Conservation (phyloP, 2,113 vertebrate genomes). For the Microtus ochrogaster region DNA sequence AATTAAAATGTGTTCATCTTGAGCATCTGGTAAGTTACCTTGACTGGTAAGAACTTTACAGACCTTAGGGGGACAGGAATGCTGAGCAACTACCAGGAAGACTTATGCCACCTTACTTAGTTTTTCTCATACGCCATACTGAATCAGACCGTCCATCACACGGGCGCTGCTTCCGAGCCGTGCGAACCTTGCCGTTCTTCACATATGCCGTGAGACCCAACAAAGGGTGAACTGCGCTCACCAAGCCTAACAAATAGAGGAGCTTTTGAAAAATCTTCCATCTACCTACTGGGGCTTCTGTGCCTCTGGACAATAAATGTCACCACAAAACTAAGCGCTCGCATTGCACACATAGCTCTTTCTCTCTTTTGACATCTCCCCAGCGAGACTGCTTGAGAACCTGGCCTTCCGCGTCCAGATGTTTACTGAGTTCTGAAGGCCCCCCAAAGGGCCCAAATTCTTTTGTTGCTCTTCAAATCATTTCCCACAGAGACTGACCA, state of each 20-base stretch:
- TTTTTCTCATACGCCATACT: not conserved
- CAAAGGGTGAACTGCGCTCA: conserved; percentile 14
- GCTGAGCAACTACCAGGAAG: not conserved
- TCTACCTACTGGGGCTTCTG: conserved; percentile 59
- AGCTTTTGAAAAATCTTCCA: conserved; percentile 71
- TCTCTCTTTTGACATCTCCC: conserved; percentile 75
- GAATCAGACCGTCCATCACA: not conserved
- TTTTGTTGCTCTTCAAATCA: conserved; percentile 81
- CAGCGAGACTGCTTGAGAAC: conserved; percentile 80
- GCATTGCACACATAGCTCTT: conserved; percentile 49
- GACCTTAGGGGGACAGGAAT: not conserved
- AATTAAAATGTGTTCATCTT: conserved; percentile 41
- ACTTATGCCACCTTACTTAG: not conserved
- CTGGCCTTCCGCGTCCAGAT: conserved; percentile 81
- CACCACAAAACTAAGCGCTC: conserved; percentile 47
- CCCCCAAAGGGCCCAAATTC: conserved; percentile 73
- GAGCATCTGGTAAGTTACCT: conserved; percentile 56
- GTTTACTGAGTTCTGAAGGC: conserved; percentile 80
- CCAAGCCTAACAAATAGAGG: conserved; percentile 55
- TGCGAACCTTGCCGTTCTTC: conserved; percentile 45
- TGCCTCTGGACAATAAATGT: conserved; percentile 70
- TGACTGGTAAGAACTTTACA: conserved; percentile 55
- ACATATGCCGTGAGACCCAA: conserved; percentile 34
- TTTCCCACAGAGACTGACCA: conserved; percentile 81
- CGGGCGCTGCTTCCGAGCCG: not conserved